Conservation (phyloP, 2,888 invertebrate genomes). For the Acholoe squamosa region DNA sequence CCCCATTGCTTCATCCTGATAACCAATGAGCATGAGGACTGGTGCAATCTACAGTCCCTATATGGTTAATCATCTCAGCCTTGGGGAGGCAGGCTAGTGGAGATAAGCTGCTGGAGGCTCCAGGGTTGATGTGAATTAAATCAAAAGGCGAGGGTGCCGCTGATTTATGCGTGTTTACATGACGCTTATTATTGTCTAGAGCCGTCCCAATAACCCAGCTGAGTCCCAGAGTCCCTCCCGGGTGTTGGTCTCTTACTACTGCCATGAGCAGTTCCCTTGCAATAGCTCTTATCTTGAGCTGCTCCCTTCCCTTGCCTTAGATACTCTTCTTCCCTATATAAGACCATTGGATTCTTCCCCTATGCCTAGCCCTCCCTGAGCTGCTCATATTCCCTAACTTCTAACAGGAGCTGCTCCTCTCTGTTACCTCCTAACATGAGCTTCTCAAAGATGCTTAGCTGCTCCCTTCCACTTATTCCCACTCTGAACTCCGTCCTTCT, state of each 20-base stretch:
- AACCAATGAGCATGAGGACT: too few relatives aligned
- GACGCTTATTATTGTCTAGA: slow-evolving; percentile 28
- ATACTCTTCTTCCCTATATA: too few relatives aligned
- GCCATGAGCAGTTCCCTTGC: not conserved
- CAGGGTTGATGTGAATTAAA: slow-evolving; percentile 21
- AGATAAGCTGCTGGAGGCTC: not conserved
- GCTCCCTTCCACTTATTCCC: too few relatives aligned
- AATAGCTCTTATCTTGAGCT: not conserved
- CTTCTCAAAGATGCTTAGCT: too few relatives aligned
- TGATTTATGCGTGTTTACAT: slow-evolving; percentile 40
- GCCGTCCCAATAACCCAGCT: slow-evolving; percentile 24
- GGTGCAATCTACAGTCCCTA: not conserved
- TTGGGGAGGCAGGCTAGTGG: not conserved
- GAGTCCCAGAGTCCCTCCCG: not conserved
- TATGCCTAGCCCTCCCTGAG: too few relatives aligned
- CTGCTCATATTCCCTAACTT: too few relatives aligned
- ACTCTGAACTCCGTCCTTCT: too few relatives aligned
- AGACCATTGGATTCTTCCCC: too few relatives aligned
- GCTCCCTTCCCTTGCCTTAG: not conserved
- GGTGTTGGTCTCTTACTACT: not conserved
- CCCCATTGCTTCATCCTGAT: too few relatives aligned
- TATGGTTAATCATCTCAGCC: not conserved
- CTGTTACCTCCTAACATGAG: too few relatives aligned
- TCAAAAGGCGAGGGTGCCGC: not conserved
- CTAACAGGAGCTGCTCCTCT: too few relatives aligned